phyloP scores from a whole-genome alignment of 2,797 vertebrate species.

The Denticeps clupeoides region DNA sequence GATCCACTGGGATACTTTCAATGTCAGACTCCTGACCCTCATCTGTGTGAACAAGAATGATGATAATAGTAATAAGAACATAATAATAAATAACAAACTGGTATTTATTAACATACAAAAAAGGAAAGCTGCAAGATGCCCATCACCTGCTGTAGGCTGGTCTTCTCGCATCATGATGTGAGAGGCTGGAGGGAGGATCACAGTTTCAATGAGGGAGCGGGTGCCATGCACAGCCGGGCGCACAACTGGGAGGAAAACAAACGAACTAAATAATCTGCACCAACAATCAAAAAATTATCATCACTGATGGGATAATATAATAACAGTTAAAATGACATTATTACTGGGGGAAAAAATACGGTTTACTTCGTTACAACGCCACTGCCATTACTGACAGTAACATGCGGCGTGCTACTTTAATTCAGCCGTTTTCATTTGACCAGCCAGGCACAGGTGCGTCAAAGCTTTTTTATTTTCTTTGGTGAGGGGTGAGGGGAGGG shows the following conservation, averaged over 20 bases:
- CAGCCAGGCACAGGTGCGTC: no score
- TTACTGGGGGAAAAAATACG: no score
- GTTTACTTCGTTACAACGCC: no score
- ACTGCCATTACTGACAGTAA: no score
- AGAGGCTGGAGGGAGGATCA: background rate
- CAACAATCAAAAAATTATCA: background rate
- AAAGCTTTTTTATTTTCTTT: no score
- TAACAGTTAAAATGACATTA: no score
- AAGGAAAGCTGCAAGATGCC: background rate
- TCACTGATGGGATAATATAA: no score
- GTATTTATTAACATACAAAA: background rate
- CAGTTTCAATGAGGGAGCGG: slow-evolving; percentile 29
- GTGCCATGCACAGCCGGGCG: slow-evolving; percentile 42
- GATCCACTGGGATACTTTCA: slow-evolving; percentile 32
- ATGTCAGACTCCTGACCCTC: slow-evolving; percentile 29
- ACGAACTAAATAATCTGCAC: background rate
- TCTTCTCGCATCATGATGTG: slow-evolving; percentile 15
- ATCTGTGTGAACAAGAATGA: slow-evolving; percentile 9
- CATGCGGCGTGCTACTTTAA: no score
- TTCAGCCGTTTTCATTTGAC: no score
- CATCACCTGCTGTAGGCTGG: slow-evolving; percentile 16
- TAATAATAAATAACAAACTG: background rate
- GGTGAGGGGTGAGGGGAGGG: no score
- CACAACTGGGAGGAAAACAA: slow-evolving; percentile 32
- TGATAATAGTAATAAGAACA: background rate